Evolutionary conservation across 1,140 invertebrate genomes (phyloP).

Genomic region (Archegozetes longisetosus): DNA sequence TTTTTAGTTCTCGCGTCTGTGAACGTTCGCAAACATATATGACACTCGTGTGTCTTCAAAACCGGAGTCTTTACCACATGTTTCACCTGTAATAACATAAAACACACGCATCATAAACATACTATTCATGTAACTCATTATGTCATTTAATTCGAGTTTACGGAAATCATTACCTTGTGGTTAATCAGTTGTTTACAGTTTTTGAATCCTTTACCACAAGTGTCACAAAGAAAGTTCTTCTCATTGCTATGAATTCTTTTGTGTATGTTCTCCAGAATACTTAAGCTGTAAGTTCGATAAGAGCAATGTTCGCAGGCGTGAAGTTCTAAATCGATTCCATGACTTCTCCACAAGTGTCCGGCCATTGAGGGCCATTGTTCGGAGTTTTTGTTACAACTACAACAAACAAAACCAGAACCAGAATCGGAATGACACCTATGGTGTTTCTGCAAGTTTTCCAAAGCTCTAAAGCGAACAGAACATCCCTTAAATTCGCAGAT

Average conservation of each 20-base stretch:
- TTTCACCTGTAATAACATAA: too few relatives aligned
- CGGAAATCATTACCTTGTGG: slow-evolving; percentile 33
- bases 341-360: slow-evolving; percentile 32
- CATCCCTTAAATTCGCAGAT: slow-evolving; percentile 29
- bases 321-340: slow-evolving; percentile 32
- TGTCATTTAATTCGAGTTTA: background rate
- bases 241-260: slow-evolving; percentile 39
- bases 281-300: slow-evolving; percentile 16
- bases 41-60: slow-evolving; percentile 12
- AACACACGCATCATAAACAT: too few relatives aligned
- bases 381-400: slow-evolving; percentile 43
- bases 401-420: slow-evolving; percentile 39
- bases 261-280: slow-evolving; percentile 20
- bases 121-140: background rate
- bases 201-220: slow-evolving; percentile 56
- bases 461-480: slow-evolving; percentile 30
- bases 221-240: slow-evolving; percentile 42
- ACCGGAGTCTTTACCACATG: background rate
- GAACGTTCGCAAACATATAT: slow-evolving; percentile 18
- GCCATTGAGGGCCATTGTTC: slow-evolving; percentile 29
- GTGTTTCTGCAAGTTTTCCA: slow-evolving; percentile 37
- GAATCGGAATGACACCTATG: slow-evolving; percentile 38
- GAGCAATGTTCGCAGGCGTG: slow-evolving; percentile 31
- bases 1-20: slow-evolving; percentile 9
- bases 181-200: slow-evolving; percentile 51